Base-by-base conservation (phyloP, 35 echinoderm and acorn worm genomes). In the Heliocidaris erythrogramma region DNA sequence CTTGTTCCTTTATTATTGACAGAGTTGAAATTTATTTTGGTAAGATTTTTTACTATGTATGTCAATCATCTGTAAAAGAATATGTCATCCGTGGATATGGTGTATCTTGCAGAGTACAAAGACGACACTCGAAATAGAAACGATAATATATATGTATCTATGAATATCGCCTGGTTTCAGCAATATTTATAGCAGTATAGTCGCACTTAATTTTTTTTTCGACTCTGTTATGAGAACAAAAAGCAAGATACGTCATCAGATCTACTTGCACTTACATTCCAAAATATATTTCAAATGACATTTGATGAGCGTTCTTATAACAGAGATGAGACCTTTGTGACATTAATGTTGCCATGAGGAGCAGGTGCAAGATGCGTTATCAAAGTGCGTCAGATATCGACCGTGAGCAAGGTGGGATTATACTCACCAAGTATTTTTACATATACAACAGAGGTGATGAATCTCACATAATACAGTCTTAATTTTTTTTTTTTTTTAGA, bases 291-390 rank as follows among this genome's bases (percentile, higher is more conserved):
- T 10, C 52, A 56, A 56, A 56, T 56, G 52, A 56, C 11, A 13
- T 10, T 56, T 56, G 52, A 56, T 56, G 7, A 78, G 7, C 8
- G 65, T n/a, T n/a, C 18, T 27, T 24, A 24, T 78, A 24, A 9
- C 18, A 78, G 4, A 18, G 18, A 21, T 5, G 21, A 78, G 21
- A n/a, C 27, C 27, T 21, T 27, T n/a, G 7, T 78, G 65, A 78
- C 65, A 78, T 78, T 78, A 78, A 27, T 78, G 65, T 78, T n/a
- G 18, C 65, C 65, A 78, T 78, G 5, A 2, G 18, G 27, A 78
- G 65, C 65, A 78, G 65, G 65, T 78, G 65, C 65, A 78, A 78
- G 27, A 78, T 78, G 65, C 65, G 65, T 78, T 78, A 78, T 78
- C 21, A n/a, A 18, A 17, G 17, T n/a, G 0, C 65, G 27, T 27